Percentiles rank a stretch among this genome's conserved stretches.
Evolutionary conservation across 2,113 vertebrate species (phyloP).

Genomic region (Ploceus nigricollis): DNA sequence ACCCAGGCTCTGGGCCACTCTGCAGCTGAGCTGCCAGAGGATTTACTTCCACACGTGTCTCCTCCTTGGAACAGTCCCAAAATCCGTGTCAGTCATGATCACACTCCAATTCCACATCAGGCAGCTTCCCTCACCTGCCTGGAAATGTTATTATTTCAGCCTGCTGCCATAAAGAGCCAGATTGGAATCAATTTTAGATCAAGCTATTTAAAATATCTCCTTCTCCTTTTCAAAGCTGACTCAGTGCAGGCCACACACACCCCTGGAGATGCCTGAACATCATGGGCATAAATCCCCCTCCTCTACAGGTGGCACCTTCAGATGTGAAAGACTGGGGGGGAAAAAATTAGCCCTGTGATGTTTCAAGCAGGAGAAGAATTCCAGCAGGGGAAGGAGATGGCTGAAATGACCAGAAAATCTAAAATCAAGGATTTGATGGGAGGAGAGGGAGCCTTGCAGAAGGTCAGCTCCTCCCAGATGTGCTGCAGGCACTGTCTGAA

Average conservation of each 20-base stretch:
- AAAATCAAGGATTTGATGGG: background rate
- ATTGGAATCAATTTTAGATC: background rate
- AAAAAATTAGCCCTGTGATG: background rate
- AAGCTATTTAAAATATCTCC: background rate
- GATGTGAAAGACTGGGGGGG: background rate
- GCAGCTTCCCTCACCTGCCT: slow-evolving; percentile 34
- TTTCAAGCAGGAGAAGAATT: background rate
- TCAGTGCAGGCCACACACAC: background rate
- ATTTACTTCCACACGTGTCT: background rate
- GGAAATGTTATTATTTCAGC: background rate
- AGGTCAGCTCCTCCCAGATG: background rate
- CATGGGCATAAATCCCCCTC: background rate
- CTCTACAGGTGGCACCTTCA: background rate
- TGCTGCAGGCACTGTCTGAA: background rate
- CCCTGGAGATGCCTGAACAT: background rate
- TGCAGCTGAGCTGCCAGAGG: background rate
- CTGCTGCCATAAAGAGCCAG: background rate
- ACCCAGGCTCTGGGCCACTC: background rate
- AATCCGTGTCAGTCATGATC: background rate
- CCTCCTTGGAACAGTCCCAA: background rate
- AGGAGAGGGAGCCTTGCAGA: background rate
- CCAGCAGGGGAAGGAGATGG: background rate
- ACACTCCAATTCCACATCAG: slow-evolving; percentile 10
- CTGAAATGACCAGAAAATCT: background rate
- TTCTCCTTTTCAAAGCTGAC: background rate